Evolutionary conservation across 2,113 vertebrate species (phyloP), one percentile per base, ranked within the genome.

Genomic region (Siniperca knerii): DNA sequence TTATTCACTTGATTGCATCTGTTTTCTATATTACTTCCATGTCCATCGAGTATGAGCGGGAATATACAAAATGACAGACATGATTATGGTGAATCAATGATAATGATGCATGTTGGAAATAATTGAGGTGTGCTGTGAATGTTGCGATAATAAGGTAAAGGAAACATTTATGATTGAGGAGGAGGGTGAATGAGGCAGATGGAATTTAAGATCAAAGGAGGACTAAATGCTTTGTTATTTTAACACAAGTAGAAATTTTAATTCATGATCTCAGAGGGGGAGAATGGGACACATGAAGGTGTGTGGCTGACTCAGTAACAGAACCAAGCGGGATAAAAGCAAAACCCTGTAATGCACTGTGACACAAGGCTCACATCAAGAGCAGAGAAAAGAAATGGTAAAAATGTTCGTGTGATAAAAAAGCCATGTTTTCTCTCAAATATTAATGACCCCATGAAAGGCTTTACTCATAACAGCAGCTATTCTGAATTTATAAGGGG

Each of bases 361-460:
- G 92, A 93, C 94, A 95, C 86, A 71, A 87, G 91, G 91, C 89
- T 92, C 91, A 93, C 94, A 94, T 93, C 90, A 89, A 88, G 92
- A 90, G 93, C 87, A 75, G 89, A 83, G 89, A 85, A 86, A 86
- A 94, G 92, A 92, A 93, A 95, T 82, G 61, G 88, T 86, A 81
- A 92, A 95, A 95, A 89, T 92, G 93, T 93, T 92, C 61, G 18
- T 93, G 91, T 90, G 91, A 93, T 95, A 93, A 93, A 95, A 93
- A 94, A 93, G 93, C 87, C 87, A 66, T 95, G 94, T 95, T 94
- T 94, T 90, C 85, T 69, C 83, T 96, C 91, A 96, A 96, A 95
- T 95, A 95, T 95, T 95, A 94, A 96, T 96, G 92, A 87, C 78
- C 85, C 78, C 77, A 87, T 94, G 91, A 95, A 95, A 95, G 94